Percentiles rank a stretch among this genome's conserved stretches.
Evolutionary conservation across 2,888 invertebrate genomes (phyloP).

Genomic region (Ornithoptera priamus): DNA sequence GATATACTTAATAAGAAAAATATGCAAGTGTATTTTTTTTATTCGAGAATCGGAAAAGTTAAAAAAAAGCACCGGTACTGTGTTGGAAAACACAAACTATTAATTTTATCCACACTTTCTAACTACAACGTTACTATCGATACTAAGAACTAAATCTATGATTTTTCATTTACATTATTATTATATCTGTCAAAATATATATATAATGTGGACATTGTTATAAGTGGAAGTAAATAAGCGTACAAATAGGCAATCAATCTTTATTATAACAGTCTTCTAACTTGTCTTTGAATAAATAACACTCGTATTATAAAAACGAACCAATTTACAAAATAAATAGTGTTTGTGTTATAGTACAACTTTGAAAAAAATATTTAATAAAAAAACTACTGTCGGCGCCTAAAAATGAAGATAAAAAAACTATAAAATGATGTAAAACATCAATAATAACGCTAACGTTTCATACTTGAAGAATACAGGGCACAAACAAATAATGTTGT

Average conservation of each 20-base stretch:
- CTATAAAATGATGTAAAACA: neutral
- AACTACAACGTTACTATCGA: no score
- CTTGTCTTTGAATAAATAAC: no score
- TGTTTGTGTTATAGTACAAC: neutral
- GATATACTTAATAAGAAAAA: neutral
- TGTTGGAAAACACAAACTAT: neutral
- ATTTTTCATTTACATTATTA: no score
- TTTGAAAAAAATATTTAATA: neutral
- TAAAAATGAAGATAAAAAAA: neutral
- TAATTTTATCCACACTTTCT: neutral
- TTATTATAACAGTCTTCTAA: no score
- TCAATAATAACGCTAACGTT: neutral
- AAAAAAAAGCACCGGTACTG: neutral
- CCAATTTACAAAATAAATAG: no score
- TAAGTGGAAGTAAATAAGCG: no score
- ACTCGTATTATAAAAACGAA: no score
- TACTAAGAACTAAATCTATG: no score
- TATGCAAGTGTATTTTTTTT: neutral
- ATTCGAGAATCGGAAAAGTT: neutral
- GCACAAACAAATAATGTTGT: conserved; percentile 5
- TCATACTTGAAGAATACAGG: neutral
- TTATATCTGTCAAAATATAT: no score
- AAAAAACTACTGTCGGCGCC: neutral
- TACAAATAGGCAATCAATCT: no score
- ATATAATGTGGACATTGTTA: no score